Conservation (phyloP, 2,113 vertebrate genomes). For the Nycticorax nycticorax region DNA sequence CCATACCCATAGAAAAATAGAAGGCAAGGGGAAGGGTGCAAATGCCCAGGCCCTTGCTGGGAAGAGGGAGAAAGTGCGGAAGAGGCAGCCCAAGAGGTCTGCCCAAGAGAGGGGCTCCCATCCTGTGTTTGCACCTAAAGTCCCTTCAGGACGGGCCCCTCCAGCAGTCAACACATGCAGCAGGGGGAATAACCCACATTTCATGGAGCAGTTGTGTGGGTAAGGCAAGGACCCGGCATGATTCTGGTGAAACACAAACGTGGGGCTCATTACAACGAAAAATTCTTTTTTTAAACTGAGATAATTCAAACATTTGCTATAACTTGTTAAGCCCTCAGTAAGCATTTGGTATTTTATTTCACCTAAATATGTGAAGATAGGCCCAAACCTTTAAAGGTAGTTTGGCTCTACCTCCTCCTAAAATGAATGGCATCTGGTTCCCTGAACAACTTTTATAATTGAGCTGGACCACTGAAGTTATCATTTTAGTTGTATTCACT, state of each 20-base stretch:
- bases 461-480: not conserved
- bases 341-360: not conserved
- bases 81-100: not conserved
- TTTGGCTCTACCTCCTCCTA: not conserved
- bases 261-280: not conserved
- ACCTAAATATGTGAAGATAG: not conserved
- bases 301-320: not conserved
- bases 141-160: not conserved
- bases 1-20: not conserved
- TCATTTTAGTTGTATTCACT: not conserved
- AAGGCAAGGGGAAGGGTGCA: not conserved
- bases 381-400: not conserved
- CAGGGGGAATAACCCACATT: not conserved
- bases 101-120: not conserved
- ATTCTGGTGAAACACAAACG: not conserved
- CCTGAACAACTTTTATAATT: not conserved
- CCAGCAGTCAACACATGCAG: not conserved
- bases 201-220: not conserved
- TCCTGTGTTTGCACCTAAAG: not conserved
- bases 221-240: not conserved
- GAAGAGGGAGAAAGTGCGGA: not conserved
- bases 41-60: not conserved
- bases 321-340: not conserved
- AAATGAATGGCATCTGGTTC: not conserved
- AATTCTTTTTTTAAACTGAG: not conserved